Percentiles rank a stretch among this genome's conserved stretches.
Evolutionary conservation across 2,113 vertebrate genomes (phyloP).

Genomic region (Panurus biarmicus): DNA sequence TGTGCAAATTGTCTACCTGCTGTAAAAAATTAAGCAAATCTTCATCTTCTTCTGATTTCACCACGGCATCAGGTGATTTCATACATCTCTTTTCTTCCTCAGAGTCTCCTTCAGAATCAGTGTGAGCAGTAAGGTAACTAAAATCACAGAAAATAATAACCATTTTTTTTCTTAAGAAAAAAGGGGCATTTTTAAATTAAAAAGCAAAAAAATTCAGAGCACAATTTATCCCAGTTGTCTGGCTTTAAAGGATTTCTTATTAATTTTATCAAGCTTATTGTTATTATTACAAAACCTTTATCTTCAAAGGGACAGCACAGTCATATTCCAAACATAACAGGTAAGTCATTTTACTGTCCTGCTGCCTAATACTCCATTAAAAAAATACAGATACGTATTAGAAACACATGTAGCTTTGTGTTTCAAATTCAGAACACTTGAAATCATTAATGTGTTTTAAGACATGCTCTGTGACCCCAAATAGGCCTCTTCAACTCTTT

Average conservation of each 20-base stretch:
- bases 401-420: background rate
- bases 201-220: background rate
- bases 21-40: conserved; percentile 73
- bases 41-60: conserved; percentile 54
- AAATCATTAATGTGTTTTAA: background rate
- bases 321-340: background rate
- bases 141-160: conserved; percentile 46
- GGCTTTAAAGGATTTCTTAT: background rate
- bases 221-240: background rate
- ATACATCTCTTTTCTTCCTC: conserved; percentile 57
- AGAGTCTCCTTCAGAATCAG: conserved; percentile 84
- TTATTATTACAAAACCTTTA: background rate
- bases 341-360: background rate
- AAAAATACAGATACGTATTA: background rate
- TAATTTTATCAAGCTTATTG: background rate
- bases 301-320: background rate
- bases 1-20: conserved; percentile 75
- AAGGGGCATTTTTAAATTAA: background rate
- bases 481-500: background rate
- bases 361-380: background rate
- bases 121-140: conserved; percentile 93
- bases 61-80: background rate
- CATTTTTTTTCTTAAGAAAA: background rate
- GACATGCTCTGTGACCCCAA: background rate
- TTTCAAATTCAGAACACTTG: background rate